Conservation (phyloP, 1,140 invertebrate genomes). For the Pollicipes pollicipes region DNA sequence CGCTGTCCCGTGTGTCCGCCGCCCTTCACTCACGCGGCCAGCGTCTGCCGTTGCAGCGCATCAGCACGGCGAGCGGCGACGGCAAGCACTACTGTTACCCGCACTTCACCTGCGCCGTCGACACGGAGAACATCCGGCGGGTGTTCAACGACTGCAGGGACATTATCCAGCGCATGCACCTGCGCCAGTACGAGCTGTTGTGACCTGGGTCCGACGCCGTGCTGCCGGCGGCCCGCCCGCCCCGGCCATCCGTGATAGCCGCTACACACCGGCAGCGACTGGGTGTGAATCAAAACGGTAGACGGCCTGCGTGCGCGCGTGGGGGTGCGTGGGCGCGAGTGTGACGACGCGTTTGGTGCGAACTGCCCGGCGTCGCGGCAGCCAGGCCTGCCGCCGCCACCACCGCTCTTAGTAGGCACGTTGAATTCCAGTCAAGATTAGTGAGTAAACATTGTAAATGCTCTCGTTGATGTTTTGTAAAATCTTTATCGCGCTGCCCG, state of each 20-base stretch:
- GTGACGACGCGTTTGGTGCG: background rate
- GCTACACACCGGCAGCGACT: background rate
- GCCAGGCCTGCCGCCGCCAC: background rate
- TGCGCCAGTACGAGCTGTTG: slow-evolving; percentile 98
- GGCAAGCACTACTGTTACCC: slow-evolving; percentile 99
- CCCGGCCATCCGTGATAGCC: no score
- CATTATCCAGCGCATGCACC: slow-evolving; percentile 99
- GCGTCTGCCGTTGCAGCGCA: no score
- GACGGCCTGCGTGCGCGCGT: background rate
- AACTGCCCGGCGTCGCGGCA: background rate
- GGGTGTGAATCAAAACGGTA: background rate
- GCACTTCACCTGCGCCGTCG: slow-evolving; percentile 99
- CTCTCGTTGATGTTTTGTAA: slow-evolving; percentile 2
- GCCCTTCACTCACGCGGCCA: no score
- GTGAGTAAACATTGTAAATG: background rate
- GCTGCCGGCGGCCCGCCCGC: slow-evolving; percentile 4
- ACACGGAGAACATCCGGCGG: slow-evolving; percentile 99
- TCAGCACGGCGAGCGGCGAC: slow-evolving; percentile 93
- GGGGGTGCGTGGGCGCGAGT: background rate
- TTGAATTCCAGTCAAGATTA: background rate
- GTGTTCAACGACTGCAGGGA: slow-evolving; percentile 99
- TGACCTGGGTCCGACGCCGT: slow-evolving; percentile 34
- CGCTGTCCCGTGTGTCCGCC: no score
- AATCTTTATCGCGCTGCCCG: slow-evolving; percentile 1
- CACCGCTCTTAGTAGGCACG: background rate